phyloP scores from a whole-genome alignment of 2,113 vertebrate species.

The Suncus etruscus region DNA sequence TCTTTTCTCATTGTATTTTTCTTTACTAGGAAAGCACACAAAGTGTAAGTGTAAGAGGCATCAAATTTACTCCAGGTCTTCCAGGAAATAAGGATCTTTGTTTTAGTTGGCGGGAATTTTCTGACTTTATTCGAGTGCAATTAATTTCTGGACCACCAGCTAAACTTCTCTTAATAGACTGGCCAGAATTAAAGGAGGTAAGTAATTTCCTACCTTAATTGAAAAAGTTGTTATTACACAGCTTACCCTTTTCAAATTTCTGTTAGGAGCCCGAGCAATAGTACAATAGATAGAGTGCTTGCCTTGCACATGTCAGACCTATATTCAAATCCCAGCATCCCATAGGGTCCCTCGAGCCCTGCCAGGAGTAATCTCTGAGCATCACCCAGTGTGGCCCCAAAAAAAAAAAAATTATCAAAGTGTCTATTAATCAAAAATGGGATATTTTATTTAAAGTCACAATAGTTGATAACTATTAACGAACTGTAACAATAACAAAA shows the following conservation, averaged over 20 bases:
- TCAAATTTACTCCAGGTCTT: constrained; percentile 88
- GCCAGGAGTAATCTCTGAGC: no score
- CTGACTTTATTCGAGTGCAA: constrained; percentile 87
- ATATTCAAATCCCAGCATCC: no score
- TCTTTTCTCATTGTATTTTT: constrained; percentile 65
- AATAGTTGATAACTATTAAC: neutral
- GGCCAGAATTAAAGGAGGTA: constrained; percentile 88
- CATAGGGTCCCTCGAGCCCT: no score
- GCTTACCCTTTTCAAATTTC: constrained; percentile 20
- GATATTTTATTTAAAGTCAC: constrained; percentile 24
- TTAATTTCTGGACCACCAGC: constrained; percentile 91
- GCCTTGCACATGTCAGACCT: no score
- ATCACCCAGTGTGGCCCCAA: no score
- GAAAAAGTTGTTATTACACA: neutral
- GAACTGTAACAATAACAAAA: constrained; percentile 9
- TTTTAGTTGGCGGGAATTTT: constrained; percentile 91
- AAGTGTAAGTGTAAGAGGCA: constrained; percentile 88
- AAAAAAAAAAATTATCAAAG: no score
- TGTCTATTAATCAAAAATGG: constrained; percentile 17
- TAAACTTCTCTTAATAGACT: constrained; percentile 88
- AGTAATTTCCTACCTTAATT: constrained; percentile 45
- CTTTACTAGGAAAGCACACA: constrained; percentile 87
- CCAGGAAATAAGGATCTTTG: constrained; percentile 91
- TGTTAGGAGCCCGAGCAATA: no score
- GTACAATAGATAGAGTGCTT: no score